Base-by-base conservation (phyloP, 1,140 invertebrate genomes). In the Lasioglossum albipes region DNA sequence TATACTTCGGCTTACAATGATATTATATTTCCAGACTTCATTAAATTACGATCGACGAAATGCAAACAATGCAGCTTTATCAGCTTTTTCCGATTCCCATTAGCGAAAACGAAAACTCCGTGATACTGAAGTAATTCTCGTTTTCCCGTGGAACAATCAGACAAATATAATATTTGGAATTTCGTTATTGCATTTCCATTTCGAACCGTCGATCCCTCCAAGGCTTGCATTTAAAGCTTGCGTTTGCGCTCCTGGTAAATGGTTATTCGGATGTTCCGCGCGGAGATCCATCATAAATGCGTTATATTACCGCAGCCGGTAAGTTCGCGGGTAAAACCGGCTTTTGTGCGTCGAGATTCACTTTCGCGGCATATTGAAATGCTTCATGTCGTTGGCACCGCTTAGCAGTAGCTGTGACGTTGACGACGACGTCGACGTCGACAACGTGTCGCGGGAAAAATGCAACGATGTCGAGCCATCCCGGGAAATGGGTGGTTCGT, bases 301-400 rank as follows among this genome's bases (percentile, higher is more conserved):
- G 41, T 72, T 84, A 62, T 52, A 52, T 41, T 42, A 41, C 36
- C 52, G 57, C 36, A 61, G 13, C 20, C 6, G 59, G 67, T 41
- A 52, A 68, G 66, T 41, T 27, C 49, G 49, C 41, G 41, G 27
- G 45, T 12, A 41, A 65, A 54, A 27, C 3, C 36, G 5, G 27
- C 52, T 54, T 80, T 84, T 41, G 69, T 84, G 41, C 31, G 9
- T 18, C 27, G 42, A 45, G 68, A 73, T 73, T 76, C 69, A 62
- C n/a, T 64, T 49, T 78, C 41, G 13, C 16, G 22, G 54, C 49
- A 61, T 76, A 85, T 82, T 59, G 45, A 75, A 84, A 84, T 61
- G 27, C 54, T 57, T 52, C 70, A 61, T 71, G 69, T 84, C n/a
- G 36, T 62, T 66, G 57, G 22, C 52, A 62, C 62, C 42, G 57